Conservation (phyloP, 2,888 invertebrate species). For the Tinea semifulvella region DNA sequence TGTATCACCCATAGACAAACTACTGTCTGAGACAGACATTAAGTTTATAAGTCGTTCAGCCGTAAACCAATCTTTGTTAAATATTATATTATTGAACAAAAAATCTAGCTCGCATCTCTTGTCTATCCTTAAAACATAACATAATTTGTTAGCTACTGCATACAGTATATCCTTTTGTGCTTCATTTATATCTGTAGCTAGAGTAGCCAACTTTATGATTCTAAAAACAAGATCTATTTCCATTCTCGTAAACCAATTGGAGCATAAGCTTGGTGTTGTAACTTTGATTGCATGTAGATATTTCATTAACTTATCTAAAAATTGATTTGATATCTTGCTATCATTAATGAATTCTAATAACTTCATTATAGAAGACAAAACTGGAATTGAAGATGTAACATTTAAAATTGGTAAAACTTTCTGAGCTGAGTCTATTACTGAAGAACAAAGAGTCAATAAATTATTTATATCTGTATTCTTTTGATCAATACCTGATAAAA, state of each 20-base stretch:
- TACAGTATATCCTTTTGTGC: constrained; percentile 60
- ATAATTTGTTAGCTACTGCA: constrained; percentile 66
- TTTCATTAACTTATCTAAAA: constrained; percentile 39
- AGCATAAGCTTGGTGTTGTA: constrained; percentile 44
- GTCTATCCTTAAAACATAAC: constrained; percentile 67
- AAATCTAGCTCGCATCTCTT: constrained; percentile 65
- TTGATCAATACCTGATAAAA: constrained; percentile 43
- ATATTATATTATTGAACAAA: constrained; percentile 68
- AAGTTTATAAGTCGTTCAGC: constrained; percentile 63
- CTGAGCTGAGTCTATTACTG: constrained; percentile 37
- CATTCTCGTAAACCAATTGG: constrained; percentile 71
- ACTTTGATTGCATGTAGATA: constrained; percentile 51
- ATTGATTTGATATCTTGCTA: constrained; percentile 38
- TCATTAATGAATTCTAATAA: constrained; percentile 36
- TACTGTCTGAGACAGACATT: constrained; percentile 55
- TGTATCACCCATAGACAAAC: constrained; percentile 41
- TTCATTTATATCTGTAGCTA: constrained; percentile 25
- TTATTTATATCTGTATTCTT: constrained; percentile 42
- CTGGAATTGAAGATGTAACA: constrained; percentile 43
- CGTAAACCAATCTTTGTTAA: constrained; percentile 68
- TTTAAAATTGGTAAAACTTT: constrained; percentile 48
- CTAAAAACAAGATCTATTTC: constrained; percentile 67
- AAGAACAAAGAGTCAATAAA: constrained; percentile 39
- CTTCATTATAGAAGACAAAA: constrained; percentile 46
- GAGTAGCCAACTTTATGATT: constrained; percentile 45